These are phyloP conservation scores for Beris chalybata DNA, from an alignment of 2,888 invertebrate species.

Conservation along the genomic window DNA sequence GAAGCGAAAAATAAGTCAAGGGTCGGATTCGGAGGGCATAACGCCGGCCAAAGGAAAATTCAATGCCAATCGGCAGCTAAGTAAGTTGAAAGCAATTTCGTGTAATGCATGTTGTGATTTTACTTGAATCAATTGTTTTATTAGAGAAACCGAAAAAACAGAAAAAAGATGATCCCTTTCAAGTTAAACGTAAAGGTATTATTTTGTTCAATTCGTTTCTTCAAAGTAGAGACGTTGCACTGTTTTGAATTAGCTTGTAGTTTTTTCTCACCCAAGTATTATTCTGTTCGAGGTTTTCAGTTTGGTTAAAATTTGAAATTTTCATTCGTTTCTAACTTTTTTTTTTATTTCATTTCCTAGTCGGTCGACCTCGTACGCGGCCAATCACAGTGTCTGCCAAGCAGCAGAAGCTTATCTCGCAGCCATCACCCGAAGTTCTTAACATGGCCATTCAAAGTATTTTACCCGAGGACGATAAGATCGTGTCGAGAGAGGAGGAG, in stretches of 20 bases:
- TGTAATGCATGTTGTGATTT: too few relatives aligned
- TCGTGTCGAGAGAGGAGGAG: slow-evolving; percentile 39
- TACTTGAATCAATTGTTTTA: neutral
- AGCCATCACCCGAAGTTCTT: slow-evolving; percentile 48
- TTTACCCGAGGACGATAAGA: slow-evolving; percentile 48
- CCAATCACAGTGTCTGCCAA: slow-evolving; percentile 42
- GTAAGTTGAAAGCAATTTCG: slow-evolving; percentile 14
- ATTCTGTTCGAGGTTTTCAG: neutral
- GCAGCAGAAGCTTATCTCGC: slow-evolving; percentile 30
- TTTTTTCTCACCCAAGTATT: neutral
- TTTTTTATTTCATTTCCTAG: slow-evolving; percentile 46
- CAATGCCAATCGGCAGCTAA: slow-evolving; percentile 18
- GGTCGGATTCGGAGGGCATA: slow-evolving; percentile 30
- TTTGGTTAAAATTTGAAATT: neutral
- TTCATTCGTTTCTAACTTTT: slow-evolving; percentile 35
- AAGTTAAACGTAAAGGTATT: slow-evolving; percentile 55
- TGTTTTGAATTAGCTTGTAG: neutral
- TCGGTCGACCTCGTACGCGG: slow-evolving; percentile 59
- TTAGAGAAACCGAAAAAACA: slow-evolving; percentile 39
- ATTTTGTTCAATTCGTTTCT: slow-evolving; percentile 40
- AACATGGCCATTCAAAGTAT: slow-evolving; percentile 55
- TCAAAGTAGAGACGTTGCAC: too few relatives aligned
- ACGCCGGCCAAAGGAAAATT: slow-evolving; percentile 25
- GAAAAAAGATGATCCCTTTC: slow-evolving; percentile 51
- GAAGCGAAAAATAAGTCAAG: slow-evolving; percentile 39